Conservation (phyloP, 1,140 invertebrate species). For the Macrosteles quadrilineatus region DNA sequence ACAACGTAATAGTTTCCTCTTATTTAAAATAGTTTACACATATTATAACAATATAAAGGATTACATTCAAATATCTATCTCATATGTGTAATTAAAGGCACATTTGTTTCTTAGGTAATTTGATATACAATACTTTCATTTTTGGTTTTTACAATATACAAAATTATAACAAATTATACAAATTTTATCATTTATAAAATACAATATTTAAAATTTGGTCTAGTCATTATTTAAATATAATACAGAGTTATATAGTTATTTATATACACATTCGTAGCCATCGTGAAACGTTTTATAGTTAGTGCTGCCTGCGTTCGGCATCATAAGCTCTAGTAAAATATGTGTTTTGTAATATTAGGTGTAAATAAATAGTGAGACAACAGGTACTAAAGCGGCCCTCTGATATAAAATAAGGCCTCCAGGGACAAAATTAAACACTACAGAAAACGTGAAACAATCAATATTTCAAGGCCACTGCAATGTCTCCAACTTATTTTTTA, state of each 20-base stretch:
- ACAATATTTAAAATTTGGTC: conserved; percentile 14
- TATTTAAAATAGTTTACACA: conserved; percentile 14
- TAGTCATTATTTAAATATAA: background rate
- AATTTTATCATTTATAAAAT: background rate
- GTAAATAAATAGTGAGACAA: background rate
- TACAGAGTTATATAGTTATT: background rate
- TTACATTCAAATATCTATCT: background rate
- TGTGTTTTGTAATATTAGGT: background rate
- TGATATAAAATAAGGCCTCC: background rate
- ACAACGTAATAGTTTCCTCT: conserved; percentile 6
- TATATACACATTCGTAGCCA: no score
- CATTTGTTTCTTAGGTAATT: conserved; percentile 10
- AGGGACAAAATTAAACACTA: background rate
- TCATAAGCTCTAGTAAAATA: no score
- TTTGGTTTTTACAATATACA: conserved; percentile 10
- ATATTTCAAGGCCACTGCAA: background rate
- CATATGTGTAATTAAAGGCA: conserved; percentile 12
- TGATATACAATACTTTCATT: conserved; percentile 3
- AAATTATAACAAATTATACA: background rate
- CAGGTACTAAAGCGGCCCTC: conserved; percentile 3
- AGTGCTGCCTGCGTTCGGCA: no score
- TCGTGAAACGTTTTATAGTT: no score
- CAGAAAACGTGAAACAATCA: background rate
- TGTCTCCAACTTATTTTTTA: background rate
- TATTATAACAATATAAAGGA: conserved; percentile 14